Base-by-base conservation (phyloP, 53 echinoderm and acorn worm genomes). In the Paelopatides confundens region DNA sequence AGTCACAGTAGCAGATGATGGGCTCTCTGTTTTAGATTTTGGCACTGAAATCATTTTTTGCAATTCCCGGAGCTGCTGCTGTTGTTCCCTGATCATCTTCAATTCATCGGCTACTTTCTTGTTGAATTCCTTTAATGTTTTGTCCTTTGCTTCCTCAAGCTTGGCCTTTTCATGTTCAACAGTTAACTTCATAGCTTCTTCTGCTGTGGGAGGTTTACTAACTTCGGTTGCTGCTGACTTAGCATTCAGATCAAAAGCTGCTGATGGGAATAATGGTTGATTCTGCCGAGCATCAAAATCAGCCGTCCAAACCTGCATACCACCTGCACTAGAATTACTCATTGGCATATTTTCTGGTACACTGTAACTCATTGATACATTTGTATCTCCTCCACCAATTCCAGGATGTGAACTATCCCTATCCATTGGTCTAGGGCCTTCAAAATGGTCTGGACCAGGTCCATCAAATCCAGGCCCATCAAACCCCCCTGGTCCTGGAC, bases 91-190 rank as follows among this genome's bases (percentile, higher is more conserved):
- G 70, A 91, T 91, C 71, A 88, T 63, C 62, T 88, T 91, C 35
- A 91, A 38, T 38, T 91, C 91, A 21, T 91, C 87, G 11, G 91
- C 91, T 34, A 88, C 87, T 87, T 91, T 91, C 29, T 63, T 79
- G 69, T 87, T 87, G n/a, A 91, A 87, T 67, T 87, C 63, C 27
- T 87, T 79, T 4, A 87, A 77, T 15, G 81, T 66, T 38, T 78
- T 81, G 30, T 87, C 87, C 15, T 87, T 68, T 31, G 81, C 91
- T 69, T 91, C 86, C 67, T 87, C 81, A 27, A 86, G 67, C 35
- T 86, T 69, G 39, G 90, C 53, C 35, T 67, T 31, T 37, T 37
- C 34, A 21, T n/a, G 58, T 35, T 49, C 70, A 39, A 51, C 24
- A 31, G 30, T 27, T 14, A 29, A 26, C 64, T 12, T 33, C 40